Percentiles rank a stretch among this genome's conserved stretches.
phyloP scores from a whole-genome alignment of 2,113 vertebrate genomes.

The Montifringilla adamsi region DNA sequence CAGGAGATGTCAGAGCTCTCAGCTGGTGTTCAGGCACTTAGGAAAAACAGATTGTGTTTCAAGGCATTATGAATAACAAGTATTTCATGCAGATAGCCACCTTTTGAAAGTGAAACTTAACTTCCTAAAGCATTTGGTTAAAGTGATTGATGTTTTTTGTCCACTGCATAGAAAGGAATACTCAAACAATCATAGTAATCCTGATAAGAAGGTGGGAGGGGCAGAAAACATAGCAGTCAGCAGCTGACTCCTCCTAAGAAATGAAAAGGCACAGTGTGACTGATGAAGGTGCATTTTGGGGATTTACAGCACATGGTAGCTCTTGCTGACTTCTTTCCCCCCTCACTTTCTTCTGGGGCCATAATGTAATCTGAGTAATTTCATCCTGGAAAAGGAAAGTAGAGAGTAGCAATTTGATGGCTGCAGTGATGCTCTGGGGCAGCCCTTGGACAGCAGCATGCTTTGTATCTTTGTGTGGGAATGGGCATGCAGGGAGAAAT shows the following conservation, averaged over 20 bases:
- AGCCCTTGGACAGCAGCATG: background rate
- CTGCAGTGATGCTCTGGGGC: background rate
- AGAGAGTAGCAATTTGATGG: background rate
- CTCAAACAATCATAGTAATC: slow-evolving; percentile 40
- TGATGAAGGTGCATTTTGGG: background rate
- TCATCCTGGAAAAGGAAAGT: background rate
- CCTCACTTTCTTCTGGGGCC: background rate
- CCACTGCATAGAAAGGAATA: slow-evolving; percentile 9
- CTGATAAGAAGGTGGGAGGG: background rate
- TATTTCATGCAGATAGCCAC: slow-evolving; percentile 39
- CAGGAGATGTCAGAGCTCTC: slow-evolving; percentile 32
- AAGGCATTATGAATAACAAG: slow-evolving; percentile 22
- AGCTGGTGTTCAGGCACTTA: background rate
- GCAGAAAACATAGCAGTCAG: background rate
- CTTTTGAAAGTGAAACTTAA: slow-evolving; percentile 19
- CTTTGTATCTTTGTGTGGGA: background rate
- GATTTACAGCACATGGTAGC: background rate
- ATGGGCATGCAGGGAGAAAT: background rate
- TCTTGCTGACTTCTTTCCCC: background rate
- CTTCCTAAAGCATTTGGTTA: slow-evolving; percentile 40
- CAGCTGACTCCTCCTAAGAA: background rate
- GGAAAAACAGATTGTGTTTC: slow-evolving; percentile 18
- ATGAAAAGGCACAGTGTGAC: background rate
- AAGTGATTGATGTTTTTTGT: slow-evolving; percentile 37
- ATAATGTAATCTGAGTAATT: background rate